Base-by-base conservation (phyloP, 1,140 invertebrate species). In the Prorops nasuta region DNA sequence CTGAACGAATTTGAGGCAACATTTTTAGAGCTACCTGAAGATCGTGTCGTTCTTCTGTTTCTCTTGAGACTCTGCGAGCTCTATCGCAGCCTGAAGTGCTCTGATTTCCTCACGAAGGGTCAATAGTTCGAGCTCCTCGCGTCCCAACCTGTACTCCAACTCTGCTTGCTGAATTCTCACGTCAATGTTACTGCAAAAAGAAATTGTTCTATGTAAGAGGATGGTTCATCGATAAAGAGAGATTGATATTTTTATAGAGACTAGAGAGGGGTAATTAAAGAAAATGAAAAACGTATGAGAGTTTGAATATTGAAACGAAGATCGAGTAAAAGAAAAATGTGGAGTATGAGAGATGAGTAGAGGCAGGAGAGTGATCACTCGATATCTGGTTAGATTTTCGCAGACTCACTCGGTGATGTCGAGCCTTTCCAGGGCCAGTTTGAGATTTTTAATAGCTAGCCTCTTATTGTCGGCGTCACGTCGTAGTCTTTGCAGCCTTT, bases 131-230 rank as follows among this genome's bases (percentile, higher is more conserved):
- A 94, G 74, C 73, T 94, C 92, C 68, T 94, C 92, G 15, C 90
- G 80, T 0, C 91, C 91, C 24, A 93, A 73, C 67, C 91, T 86
- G 70, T 92, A 94, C 64, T 94, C 91, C 51, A 94, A 71, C 72
- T 94, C 92, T 0, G 92, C 92, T 65, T 93, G 91, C 57, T 91
- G 86, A 63, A 94, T 94, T 51, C 90, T 80, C n/a, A 89, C 84
- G 67, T 94, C 91, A 43, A 94, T 92, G 67, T 93, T 93, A 63
- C 91, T 93, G 72, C 12, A 79, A 78, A 56, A 37, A 62, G n/a
- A n/a, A n/a, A n/a, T n/a, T n/a, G n/a, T n/a, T n/a, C 41, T 52
- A 41, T 46, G 35, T 35, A 24, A 44, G 21, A 53, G 34, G 9
- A 47, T 58, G 21, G 32, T 14, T 42, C 6, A 42, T 35, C 36